Conservation (phyloP, 2,888 invertebrate species). For the Vanessa cardui region DNA sequence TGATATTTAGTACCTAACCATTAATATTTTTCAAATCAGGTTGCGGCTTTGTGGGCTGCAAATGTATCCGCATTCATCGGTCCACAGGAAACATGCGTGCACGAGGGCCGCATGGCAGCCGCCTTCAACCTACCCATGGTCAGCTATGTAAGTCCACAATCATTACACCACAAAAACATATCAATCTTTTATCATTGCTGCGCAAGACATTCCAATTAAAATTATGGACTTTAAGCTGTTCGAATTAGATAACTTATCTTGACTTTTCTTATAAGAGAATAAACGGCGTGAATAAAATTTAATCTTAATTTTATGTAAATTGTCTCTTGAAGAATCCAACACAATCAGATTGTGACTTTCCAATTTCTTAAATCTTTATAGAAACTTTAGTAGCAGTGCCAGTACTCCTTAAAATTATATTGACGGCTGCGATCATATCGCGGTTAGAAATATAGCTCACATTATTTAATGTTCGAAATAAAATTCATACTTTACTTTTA, state of each 20-base stretch:
- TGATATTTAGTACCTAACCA: background rate
- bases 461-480: background rate
- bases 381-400: slow-evolving; percentile 11
- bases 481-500: background rate
- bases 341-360: slow-evolving; percentile 9
- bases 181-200: background rate
- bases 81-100: slow-evolving; percentile 91
- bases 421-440: slow-evolving; percentile 14
- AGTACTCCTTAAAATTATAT: slow-evolving; percentile 7
- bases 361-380: slow-evolving; percentile 13
- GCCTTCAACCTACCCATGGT: slow-evolving; percentile 98
- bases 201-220: too few relatives aligned
- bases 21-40: slow-evolving; percentile 64
- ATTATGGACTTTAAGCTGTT: too few relatives aligned
- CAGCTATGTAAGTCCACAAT: slow-evolving; percentile 92
- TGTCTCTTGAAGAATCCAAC: slow-evolving; percentile 1
- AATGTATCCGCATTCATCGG: slow-evolving; percentile 95
- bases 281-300: slow-evolving; percentile 9
- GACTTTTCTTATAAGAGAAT: background rate
- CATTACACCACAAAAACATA: background rate
- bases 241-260: background rate
- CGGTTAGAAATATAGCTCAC: background rate
- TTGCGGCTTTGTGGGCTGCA: slow-evolving; percentile 91
- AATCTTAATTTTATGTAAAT: slow-evolving; percentile 11
- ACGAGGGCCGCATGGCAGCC: slow-evolving; percentile 96